These are phyloP conservation scores for Ischnus inquisitorius DNA, from an alignment of 2,888 invertebrate genomes.

Conservation along the genomic window DNA sequence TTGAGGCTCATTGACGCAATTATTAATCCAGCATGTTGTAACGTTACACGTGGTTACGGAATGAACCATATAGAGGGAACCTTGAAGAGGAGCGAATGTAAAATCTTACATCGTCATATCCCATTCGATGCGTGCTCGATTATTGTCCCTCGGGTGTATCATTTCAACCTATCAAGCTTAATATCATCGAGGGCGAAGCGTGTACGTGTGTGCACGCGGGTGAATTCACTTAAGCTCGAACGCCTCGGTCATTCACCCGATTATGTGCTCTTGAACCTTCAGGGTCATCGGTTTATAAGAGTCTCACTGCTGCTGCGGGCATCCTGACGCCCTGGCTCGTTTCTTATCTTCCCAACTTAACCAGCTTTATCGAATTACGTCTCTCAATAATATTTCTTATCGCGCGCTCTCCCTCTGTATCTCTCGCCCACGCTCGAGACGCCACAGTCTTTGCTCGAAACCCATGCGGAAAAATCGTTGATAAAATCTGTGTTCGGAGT, in stretches of 20 bases:
- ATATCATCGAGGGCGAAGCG: conserved; percentile 66
- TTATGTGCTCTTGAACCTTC: conserved; percentile 82
- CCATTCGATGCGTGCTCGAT: conserved; percentile 46
- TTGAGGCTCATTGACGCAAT: conserved; percentile 21
- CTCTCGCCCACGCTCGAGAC: conserved; percentile 41
- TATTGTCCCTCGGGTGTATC: conserved; percentile 61
- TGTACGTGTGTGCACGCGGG: conserved; percentile 47
- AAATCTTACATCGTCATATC: conserved; percentile 3
- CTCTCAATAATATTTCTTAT: conserved; percentile 60
- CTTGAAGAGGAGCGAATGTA: not conserved
- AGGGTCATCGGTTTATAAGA: conserved; percentile 79
- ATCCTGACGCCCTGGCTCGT: conserved; percentile 36
- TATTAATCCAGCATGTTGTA: not conserved
- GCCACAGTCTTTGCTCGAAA: conserved; percentile 5
- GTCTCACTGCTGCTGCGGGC: conserved; percentile 36
- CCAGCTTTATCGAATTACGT: conserved; percentile 69
- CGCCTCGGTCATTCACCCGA: conserved; percentile 80
- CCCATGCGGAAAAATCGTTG: not conserved
- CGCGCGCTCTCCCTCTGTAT: conserved; percentile 57
- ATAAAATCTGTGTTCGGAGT: conserved; percentile 5
- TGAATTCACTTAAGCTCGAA: conserved; percentile 68
- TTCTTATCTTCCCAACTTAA: conserved; percentile 75
- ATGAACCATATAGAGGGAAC: not conserved
- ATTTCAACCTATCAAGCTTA: conserved; percentile 62
- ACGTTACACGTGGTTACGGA: not conserved